A percentile compares a stretch with the other conserved stretches of the same genome.
phyloP scores from a whole-genome alignment of 2,797 vertebrate genomes.

The Helarctos malayanus region DNA sequence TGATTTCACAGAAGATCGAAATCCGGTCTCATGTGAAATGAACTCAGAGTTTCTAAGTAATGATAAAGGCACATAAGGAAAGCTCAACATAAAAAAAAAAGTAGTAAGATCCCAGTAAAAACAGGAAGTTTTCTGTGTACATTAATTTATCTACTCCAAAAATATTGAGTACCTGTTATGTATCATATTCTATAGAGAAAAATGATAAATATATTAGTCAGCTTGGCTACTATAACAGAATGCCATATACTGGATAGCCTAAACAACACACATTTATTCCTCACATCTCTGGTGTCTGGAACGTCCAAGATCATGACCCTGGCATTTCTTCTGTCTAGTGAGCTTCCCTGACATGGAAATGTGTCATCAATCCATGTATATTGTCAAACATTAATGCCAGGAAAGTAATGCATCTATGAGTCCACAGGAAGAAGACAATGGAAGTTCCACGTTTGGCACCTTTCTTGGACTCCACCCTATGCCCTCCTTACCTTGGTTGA shows the following conservation, averaged over 20 bases:
- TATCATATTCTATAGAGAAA: not conserved
- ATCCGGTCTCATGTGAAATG: not conserved
- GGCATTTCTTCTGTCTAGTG: not conserved
- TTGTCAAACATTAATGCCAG: not conserved
- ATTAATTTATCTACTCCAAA: not conserved
- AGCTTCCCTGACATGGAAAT: not conserved
- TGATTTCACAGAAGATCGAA: not conserved
- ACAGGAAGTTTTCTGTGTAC: not conserved
- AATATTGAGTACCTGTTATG: not conserved
- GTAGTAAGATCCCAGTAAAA: not conserved
- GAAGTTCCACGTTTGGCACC: not conserved
- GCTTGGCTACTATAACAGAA: not conserved
- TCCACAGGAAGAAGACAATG: not conserved
- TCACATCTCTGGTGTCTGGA: not conserved
- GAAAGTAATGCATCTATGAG: not conserved
- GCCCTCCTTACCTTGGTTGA: not conserved
- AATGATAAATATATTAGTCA: not conserved
- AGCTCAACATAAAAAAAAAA: not conserved
- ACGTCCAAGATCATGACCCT: not conserved
- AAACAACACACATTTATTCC: constrained; percentile 16
- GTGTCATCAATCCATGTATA: not conserved
- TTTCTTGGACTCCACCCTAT: not conserved
- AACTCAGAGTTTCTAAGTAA: not conserved
- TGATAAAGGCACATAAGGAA: not conserved
- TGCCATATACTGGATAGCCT: not conserved